Evolutionary conservation across 2,888 invertebrate genomes (phyloP).

Genomic region (Crocallis elinguaria): DNA sequence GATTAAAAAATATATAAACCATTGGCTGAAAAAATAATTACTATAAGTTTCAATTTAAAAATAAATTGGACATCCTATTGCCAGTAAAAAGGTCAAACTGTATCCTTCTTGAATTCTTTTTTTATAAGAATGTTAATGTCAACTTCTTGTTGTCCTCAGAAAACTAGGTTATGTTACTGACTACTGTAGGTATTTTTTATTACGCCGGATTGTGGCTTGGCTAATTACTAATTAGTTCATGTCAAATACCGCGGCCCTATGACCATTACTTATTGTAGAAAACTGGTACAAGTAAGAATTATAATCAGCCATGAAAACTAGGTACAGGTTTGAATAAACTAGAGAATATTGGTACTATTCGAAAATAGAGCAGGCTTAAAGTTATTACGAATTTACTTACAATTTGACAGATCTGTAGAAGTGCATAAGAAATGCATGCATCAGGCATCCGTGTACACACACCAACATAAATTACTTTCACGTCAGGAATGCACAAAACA

Average conservation of each 20-base stretch:
- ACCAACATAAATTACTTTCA: slow-evolving; percentile 76
- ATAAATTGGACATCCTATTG: neutral
- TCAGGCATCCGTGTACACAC: slow-evolving; percentile 65
- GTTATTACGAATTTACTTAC: slow-evolving; percentile 41
- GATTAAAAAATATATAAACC: neutral
- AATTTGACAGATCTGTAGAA: slow-evolving; percentile 40
- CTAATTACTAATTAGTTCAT: neutral
- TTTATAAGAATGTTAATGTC: neutral
- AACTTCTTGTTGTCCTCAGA: neutral
- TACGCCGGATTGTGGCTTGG: neutral
- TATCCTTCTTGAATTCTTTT: neutral
- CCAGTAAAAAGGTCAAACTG: neutral
- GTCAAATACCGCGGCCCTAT: slow-evolving; percentile 4
- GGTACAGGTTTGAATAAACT: neutral
- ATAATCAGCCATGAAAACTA: neutral
- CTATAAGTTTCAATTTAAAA: neutral
- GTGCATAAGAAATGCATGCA: slow-evolving; percentile 38
- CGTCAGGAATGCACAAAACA: slow-evolving; percentile 67
- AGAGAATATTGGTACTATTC: neutral
- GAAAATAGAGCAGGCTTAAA: neutral
- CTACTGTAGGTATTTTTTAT: neutral
- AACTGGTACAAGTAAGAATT: neutral
- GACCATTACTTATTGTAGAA: slow-evolving; percentile 4
- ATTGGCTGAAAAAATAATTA: neutral
- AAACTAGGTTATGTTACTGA: slow-evolving; percentile 14